Percentiles rank a stretch among this genome's conserved stretches.
Evolutionary conservation across 1,140 invertebrate species (phyloP).

Genomic region (Microvelia longipes): DNA sequence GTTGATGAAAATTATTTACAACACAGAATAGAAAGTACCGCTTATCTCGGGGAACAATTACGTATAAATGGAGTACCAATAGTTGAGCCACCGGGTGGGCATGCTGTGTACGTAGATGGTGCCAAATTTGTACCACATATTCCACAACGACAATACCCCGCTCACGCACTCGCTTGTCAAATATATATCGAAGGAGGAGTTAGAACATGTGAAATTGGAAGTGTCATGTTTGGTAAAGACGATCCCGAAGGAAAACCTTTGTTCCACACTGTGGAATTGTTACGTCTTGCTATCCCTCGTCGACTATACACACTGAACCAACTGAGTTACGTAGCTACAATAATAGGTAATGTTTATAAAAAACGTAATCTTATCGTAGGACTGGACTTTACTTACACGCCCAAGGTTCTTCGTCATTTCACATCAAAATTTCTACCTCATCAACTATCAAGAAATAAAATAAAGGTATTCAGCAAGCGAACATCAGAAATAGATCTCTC

Average conservation of each 20-base stretch:
- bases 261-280: conserved; percentile 2
- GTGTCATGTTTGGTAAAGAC: neutral
- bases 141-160: neutral
- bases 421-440: too few species aligned
- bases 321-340: neutral
- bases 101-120: neutral
- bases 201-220: neutral
- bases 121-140: neutral
- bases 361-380: neutral
- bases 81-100: neutral
- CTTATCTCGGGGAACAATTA: neutral
- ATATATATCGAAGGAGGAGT: conserved; percentile 18
- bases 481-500: too few species aligned
- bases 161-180: neutral
- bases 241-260: neutral
- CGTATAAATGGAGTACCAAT: neutral
- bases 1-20: neutral
- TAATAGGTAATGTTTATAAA: neutral
- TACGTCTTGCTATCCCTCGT: neutral
- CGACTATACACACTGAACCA: neutral
- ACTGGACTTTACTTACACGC: neutral
- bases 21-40: neutral
- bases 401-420: neutral
- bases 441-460: too few species aligned
- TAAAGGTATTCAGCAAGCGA: too few species aligned